These are phyloP conservation scores for Porites australiensis DNA, from an alignment of 64 coral and sea anemone genomes.

Conservation along the genomic window DNA sequence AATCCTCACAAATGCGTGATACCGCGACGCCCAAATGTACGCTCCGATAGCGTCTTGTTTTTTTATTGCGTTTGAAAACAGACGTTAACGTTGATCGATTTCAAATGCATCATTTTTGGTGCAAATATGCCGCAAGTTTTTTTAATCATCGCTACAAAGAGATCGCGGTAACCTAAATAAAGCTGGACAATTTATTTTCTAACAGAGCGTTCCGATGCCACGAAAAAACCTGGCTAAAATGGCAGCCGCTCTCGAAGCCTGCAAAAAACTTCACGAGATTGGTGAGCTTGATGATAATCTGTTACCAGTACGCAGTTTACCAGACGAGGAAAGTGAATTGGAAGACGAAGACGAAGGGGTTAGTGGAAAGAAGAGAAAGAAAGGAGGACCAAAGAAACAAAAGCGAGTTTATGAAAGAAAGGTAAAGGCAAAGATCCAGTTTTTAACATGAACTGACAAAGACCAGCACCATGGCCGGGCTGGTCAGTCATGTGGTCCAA, in stretches of 20 bases:
- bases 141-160: too few species aligned
- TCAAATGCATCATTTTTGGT: too few species aligned
- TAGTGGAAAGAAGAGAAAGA: slow-evolving; percentile 34
- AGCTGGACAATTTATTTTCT: background rate
- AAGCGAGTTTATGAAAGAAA: slow-evolving; percentile 72
- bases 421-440: slow-evolving; percentile 18
- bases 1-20: too few species aligned
- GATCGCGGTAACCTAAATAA: too few species aligned
- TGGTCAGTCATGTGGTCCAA: too few species aligned
- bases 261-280: slow-evolving; percentile 53
- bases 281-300: slow-evolving; percentile 80
- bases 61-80: too few species aligned
- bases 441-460: too few species aligned
- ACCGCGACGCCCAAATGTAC: too few species aligned
- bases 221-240: slow-evolving; percentile 77
- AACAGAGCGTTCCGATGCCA: slow-evolving; percentile 83
- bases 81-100: too few species aligned
- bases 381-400: slow-evolving; percentile 89
- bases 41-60: too few species aligned
- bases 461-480: too few species aligned
- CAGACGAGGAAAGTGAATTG: slow-evolving; percentile 63
- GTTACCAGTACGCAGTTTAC: slow-evolving; percentile 59
- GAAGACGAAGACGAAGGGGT: slow-evolving; percentile 74
- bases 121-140: too few species aligned
- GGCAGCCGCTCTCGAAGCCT: slow-evolving; percentile 84